Percentiles rank a stretch among this genome's conserved stretches.
phyloP scores from a whole-genome alignment of 1,140 invertebrate species.

The Zophobas atratus region DNA sequence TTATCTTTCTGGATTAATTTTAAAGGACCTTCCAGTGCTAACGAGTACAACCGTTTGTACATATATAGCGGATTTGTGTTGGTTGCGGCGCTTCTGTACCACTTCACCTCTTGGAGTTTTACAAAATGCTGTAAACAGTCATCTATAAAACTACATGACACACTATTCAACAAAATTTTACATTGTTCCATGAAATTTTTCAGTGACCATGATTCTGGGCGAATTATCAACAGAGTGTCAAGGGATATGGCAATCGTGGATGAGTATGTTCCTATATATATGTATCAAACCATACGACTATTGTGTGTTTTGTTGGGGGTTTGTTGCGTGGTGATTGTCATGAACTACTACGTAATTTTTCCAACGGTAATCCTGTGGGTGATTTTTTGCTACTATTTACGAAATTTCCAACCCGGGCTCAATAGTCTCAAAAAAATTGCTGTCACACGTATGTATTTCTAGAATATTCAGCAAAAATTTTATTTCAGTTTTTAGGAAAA shows the following conservation, averaged over 20 bases:
- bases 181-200: background rate
- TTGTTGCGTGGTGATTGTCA: slow-evolving; percentile 58
- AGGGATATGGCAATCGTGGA: background rate
- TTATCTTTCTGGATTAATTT: background rate
- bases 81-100: background rate
- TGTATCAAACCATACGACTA: too few relatives aligned
- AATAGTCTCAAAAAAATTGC: too few relatives aligned
- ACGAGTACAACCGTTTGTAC: background rate
- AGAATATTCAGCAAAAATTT: slow-evolving; percentile 1
- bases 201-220: background rate
- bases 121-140: background rate
- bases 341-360: slow-evolving; percentile 69
- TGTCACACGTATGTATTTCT: background rate
- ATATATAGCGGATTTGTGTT: background rate
- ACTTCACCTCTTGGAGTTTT: background rate
- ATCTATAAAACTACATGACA: background rate
- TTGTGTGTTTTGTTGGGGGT: background rate
- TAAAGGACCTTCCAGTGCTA: background rate
- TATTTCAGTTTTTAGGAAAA: slow-evolving; percentile 70
- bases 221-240: background rate
- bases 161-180: background rate
- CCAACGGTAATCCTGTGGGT: too few relatives aligned
- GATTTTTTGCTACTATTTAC: too few relatives aligned
- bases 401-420: too few relatives aligned
- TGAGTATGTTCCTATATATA: background rate